These are phyloP conservation scores for Apteryx mantelli DNA, from an alignment of 2,113 vertebrate genomes.

Conservation along the genomic window DNA sequence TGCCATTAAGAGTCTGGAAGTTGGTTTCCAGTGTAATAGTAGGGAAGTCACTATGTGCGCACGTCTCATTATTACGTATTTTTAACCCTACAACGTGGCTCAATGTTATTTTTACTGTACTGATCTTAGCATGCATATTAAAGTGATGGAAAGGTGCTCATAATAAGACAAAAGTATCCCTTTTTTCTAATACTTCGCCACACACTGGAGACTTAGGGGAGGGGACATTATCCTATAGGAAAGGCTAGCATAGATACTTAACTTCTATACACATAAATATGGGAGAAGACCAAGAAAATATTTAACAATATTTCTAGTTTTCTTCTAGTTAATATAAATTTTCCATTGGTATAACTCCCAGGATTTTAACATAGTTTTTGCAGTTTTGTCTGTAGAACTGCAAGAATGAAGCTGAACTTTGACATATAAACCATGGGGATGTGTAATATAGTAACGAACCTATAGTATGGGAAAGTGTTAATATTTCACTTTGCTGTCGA, in stretches of 20 bases:
- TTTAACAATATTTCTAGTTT: fast-evolving
- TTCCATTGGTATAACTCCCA: neutral
- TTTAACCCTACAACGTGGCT: neutral
- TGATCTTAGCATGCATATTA: neutral
- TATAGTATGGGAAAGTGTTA: neutral
- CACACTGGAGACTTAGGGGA: neutral
- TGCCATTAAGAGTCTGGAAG: neutral
- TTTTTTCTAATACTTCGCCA: neutral
- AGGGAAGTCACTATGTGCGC: neutral
- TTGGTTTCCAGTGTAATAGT: neutral
- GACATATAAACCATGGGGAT: neutral
- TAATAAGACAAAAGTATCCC: neutral
- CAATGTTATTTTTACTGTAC: neutral
- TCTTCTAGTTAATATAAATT: neutral
- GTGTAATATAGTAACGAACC: neutral
- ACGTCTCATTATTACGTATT: neutral
- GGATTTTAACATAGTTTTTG: neutral
- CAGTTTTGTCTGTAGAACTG: neutral
- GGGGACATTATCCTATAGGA: neutral
- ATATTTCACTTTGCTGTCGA: neutral
- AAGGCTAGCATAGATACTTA: neutral
- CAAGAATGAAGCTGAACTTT: neutral
- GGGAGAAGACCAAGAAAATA: neutral
- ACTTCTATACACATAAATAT: neutral
- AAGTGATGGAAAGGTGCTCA: neutral